Conservation (phyloP, 2,797 vertebrate genomes). For the Sebastes cheni region DNA sequence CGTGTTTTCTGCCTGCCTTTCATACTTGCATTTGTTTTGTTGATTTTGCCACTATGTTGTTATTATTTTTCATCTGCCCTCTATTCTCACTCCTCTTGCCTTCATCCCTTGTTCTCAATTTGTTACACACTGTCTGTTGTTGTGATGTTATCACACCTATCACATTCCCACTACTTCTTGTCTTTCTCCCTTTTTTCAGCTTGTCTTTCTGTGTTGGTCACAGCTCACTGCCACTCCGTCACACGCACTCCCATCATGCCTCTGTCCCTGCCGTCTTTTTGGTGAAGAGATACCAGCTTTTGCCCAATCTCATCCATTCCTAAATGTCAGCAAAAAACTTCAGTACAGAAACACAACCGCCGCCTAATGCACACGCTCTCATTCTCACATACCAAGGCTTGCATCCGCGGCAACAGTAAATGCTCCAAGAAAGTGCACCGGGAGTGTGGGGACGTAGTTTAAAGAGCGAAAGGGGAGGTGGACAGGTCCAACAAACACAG, state of each 20-base stretch:
- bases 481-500: too few relatives aligned
- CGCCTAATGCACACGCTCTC: not conserved
- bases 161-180: slow-evolving; percentile 44
- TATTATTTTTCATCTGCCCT: not conserved
- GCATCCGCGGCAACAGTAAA: too few relatives aligned
- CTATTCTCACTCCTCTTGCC: not conserved
- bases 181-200: slow-evolving; percentile 42
- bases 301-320: not conserved
- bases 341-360: not conserved
- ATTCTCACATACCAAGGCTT: too few relatives aligned
- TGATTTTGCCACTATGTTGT: not conserved
- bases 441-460: too few relatives aligned
- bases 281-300: slow-evolving; percentile 1
- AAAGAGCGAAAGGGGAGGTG: too few relatives aligned
- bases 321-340: not conserved
- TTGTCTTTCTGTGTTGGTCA: slow-evolving; percentile 58
- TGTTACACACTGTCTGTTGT: slow-evolving; percentile 36
- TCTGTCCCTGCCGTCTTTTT: slow-evolving; percentile 3
- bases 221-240: slow-evolving; percentile 59
- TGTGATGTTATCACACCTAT: slow-evolving; percentile 56
- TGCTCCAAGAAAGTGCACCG: too few relatives aligned
- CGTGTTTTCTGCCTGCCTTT: not conserved
- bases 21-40: not conserved
- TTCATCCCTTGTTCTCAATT: not conserved
- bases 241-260: slow-evolving; percentile 58